Base-by-base conservation (phyloP, 2,797 vertebrate genomes). In the Cygnus olor region DNA sequence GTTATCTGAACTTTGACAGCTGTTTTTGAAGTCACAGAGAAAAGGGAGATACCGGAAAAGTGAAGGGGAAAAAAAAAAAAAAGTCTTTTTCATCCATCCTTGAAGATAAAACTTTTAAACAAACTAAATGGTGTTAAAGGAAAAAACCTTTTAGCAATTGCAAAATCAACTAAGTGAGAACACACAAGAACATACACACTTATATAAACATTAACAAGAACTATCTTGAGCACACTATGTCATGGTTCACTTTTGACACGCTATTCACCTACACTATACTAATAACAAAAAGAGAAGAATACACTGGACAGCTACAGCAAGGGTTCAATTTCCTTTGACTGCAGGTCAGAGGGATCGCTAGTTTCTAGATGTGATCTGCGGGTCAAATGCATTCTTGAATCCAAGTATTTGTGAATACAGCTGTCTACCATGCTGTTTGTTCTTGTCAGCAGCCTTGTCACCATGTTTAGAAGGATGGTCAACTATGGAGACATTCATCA, bases 1-100 rank as follows among this genome's bases (percentile, higher is more conserved):
- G 77, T 90, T 54, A 93, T 85, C 63, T 90, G 85, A 90, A 90
- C 78, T 88, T 58, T 93, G 85, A 94, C 36, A 80, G 34, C 28
- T 92, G 32, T 36, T 81, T 91, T 93, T 85, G 56, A 94, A 94
- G 77, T 72, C 61, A 80, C 15, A 54, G 47, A 76, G 42, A 86
- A 94, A 93, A 76, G 9, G 7, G 20, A 88, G 89, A 83, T 90
- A 51, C 68, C 54, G 86, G 38, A 85, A 91, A 89, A 89, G 17
- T 40, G 12, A 47, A 47, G 8, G 14, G 13, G 4, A 49, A 49
- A 49, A 49, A 88, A 68, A 49, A 44, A 44, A 88, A 71, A 88
- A 93, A 44, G 57, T 76, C 6, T 0, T 58, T 72, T 88, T 74
- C 2, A 72, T 63, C 10, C 17, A 49, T 36, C 61, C 44, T 49